phyloP scores from a whole-genome alignment of 2,888 invertebrate genomes.

The Nebria salina region DNA sequence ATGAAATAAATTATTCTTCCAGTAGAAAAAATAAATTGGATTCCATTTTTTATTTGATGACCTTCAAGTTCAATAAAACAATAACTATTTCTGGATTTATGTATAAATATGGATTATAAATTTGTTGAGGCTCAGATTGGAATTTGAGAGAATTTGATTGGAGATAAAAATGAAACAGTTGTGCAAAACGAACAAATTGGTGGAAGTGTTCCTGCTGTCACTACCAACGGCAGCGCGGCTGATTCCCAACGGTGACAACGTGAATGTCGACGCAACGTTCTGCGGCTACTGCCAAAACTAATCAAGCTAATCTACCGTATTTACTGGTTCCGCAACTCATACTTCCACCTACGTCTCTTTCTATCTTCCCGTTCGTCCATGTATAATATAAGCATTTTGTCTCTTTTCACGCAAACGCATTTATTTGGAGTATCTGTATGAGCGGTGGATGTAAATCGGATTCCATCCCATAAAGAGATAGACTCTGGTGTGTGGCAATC shows the following conservation, averaged over 20 bases:
- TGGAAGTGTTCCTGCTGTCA: not conserved
- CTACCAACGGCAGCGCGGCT: not conserved
- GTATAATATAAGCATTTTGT: not conserved
- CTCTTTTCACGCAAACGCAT: not conserved
- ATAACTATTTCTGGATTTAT: not conserved
- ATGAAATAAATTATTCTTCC: not conserved
- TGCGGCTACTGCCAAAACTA: slow-evolving; percentile 56
- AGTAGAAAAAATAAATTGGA: not conserved
- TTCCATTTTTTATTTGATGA: not conserved
- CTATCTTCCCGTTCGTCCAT: not conserved
- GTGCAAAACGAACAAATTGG: not conserved
- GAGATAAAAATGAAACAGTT: not conserved
- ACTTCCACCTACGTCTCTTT: not conserved
- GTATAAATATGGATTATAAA: not conserved
- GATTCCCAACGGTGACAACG: slow-evolving; percentile 3
- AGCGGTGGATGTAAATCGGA: slow-evolving; percentile 14
- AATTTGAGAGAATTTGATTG: not conserved
- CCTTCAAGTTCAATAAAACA: not conserved
- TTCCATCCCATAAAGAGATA: slow-evolving; percentile 18
- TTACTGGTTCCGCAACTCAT: slow-evolving; percentile 52
- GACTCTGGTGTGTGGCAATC: not conserved
- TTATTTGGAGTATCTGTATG: slow-evolving; percentile 9
- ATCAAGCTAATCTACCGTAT: slow-evolving; percentile 60
- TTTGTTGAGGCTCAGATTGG: not conserved
- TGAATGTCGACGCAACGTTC: not conserved